A percentile compares a stretch with the other conserved stretches of the same genome.
Evolutionary conservation across 2,113 vertebrate genomes (phyloP).

Genomic region (Hirundichthys speculiger): DNA sequence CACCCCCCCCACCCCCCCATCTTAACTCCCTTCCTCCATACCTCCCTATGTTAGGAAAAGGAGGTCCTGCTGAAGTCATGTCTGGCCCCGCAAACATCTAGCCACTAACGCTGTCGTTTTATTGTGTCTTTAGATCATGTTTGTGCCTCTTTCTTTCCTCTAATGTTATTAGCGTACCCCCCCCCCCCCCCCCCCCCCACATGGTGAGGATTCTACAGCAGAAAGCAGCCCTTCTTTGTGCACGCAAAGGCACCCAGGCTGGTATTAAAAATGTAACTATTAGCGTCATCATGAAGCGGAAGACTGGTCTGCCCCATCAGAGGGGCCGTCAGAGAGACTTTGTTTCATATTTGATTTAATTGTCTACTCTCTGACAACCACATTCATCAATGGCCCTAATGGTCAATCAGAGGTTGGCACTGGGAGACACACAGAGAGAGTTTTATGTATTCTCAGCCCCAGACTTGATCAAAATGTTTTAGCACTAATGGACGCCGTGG

Average conservation of each 20-base stretch:
- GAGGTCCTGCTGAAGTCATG: constrained; percentile 87
- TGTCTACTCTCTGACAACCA: constrained; percentile 99
- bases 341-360: constrained; percentile 99
- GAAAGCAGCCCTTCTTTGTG: constrained; percentile 6
- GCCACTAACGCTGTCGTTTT: constrained; percentile 70
- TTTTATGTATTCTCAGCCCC: constrained; percentile 81
- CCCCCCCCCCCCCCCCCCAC: too few species aligned
- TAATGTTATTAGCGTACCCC: too few species aligned
- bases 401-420: constrained; percentile 99
- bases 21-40: background rate
- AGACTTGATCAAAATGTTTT: constrained; percentile 97
- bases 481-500: constrained; percentile 91
- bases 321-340: constrained; percentile 97
- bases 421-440: constrained; percentile 83
- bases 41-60: constrained; percentile 77
- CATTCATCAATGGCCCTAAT: constrained; percentile 99
- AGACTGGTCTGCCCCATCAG: constrained; percentile 96
- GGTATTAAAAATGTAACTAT: constrained; percentile 87
- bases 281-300: constrained; percentile 90
- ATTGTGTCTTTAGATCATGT: constrained; percentile 50
- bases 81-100: constrained; percentile 39
- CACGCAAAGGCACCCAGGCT: constrained; percentile 31
- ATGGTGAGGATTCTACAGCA: background rate
- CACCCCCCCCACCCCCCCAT: constrained; percentile 56
- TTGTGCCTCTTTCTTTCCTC: background rate